Evolutionary conservation across 2,797 vertebrate genomes (phyloP).

Genomic region (Cuniculus paca): DNA sequence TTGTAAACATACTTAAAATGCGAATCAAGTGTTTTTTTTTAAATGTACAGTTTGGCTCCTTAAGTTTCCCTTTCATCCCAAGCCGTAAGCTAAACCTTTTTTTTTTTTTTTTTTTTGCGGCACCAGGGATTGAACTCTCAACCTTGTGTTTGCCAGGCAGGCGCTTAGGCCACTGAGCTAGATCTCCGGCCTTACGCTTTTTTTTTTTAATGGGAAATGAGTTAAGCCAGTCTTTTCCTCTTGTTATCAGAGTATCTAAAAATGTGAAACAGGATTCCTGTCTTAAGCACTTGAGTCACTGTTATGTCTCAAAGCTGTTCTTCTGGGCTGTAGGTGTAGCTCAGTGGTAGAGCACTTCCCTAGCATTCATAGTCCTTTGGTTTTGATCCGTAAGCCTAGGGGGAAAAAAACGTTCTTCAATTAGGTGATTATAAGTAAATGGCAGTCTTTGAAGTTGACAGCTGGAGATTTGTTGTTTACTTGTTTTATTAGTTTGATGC

Average conservation of each 20-base stretch:
- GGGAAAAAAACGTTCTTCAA: neutral
- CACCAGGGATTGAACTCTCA: no score
- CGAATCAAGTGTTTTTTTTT: conserved; percentile 23
- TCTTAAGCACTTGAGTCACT: conserved; percentile 26
- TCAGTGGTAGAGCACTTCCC: neutral
- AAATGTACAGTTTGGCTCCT: neutral
- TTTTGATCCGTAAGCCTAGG: neutral
- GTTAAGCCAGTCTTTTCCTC: conserved; percentile 45
- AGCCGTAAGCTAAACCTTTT: no score
- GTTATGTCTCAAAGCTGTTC: conserved; percentile 16
- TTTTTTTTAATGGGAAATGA: neutral
- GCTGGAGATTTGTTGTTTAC: neutral
- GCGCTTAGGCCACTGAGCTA: no score
- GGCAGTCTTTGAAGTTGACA: conserved; percentile 19
- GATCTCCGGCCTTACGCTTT: no score
- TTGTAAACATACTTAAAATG: neutral
- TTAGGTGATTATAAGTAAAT: conserved; percentile 45
- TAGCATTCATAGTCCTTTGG: neutral
- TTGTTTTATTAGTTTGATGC: neutral
- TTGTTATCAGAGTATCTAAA: conserved; percentile 46
- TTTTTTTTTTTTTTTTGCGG: no score
- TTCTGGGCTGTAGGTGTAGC: neutral
- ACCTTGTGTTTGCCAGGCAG: no score
- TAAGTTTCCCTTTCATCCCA: neutral
- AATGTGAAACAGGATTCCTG: conserved; percentile 52